Base-by-base conservation (phyloP, 2,113 vertebrate species). In the Vulpes vulpes region DNA sequence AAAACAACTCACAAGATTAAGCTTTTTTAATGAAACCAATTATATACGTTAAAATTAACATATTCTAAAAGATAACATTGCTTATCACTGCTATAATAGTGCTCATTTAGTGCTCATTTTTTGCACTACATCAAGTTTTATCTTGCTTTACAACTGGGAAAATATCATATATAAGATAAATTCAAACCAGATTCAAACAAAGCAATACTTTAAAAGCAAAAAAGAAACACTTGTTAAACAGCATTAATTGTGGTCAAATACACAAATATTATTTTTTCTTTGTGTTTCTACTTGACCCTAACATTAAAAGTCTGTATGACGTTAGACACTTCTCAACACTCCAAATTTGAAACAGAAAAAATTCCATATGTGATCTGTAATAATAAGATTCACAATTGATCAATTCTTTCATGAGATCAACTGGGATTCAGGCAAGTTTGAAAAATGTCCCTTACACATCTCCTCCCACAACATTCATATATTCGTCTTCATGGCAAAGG, bases 11-110 rank as follows among this genome's bases (percentile, higher is more conserved):
- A 57, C 1, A 79, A 69, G 62, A 95, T 30, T 87, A 83, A 78
- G 17, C 53, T 84, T 95, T 95, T 83, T 64, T 27, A 86, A 96
- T 97, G 57, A 71, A 97, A 73, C 74, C 12, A 80, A 95, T 49
- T 89, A 92, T 60, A 51, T 49, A 59, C 43, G 53, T 81, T 94
- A 87, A 92, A 92, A 95, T 62, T 79, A 92, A 57, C 57, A 80
- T 84, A 76, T 83, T 80, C 95, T 84, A 84, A 76, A 89, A 93
- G 80, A 76, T 85, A 94, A 67, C 11, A 83, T 20, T 89, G 35
- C 25, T 19, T 87, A 3, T 57, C 53, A 49, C 19, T 57, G 55
- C 23, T 53, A 35, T 20, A 25, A 71, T 53, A 79, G 5, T 43
- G 35, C 16, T 65, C 8, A 76, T 14, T 88, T 73, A 51, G 16